A percentile compares a stretch with the other conserved stretches of the same genome.
phyloP scores from a whole-genome alignment of 2,113 vertebrate species.

The Otocyon megalotis region DNA sequence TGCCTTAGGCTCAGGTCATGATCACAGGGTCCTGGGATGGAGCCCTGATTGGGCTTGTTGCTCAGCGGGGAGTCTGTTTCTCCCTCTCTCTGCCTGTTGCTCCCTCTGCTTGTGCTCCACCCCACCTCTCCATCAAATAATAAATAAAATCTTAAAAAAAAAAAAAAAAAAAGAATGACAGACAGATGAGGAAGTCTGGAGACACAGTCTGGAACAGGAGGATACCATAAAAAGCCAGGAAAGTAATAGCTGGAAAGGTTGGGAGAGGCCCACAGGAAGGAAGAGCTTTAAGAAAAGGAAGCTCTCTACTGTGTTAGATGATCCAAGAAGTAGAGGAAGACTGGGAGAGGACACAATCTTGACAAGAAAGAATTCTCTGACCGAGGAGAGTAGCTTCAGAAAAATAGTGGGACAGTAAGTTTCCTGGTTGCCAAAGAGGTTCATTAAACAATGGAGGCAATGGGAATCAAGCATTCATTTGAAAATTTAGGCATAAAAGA shows the following conservation, averaged over 20 bases:
- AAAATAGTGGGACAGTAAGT: background rate
- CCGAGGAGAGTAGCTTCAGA: background rate
- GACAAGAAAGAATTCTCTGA: background rate
- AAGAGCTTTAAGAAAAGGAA: background rate
- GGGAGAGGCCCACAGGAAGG: background rate
- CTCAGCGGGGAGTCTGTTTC: no score
- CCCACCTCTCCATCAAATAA: no score
- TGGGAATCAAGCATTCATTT: background rate
- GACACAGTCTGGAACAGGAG: background rate
- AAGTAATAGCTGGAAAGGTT: background rate
- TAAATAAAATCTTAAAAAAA: no score
- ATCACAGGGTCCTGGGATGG: no score
- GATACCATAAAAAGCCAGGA: background rate
- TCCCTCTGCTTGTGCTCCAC: no score
- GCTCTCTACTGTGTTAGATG: background rate
- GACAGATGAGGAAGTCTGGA: background rate
- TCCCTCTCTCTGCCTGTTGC: no score
- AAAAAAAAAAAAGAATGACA: background rate
- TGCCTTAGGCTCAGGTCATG: no score
- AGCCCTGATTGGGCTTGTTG: no score
- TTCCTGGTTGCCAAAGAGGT: background rate
- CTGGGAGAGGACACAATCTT: background rate
- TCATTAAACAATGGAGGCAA: background rate
- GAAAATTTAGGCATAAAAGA: background rate
- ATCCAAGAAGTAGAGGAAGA: background rate